Evolutionary conservation across 2,797 vertebrate species (phyloP).

Genomic region (Aldrovandia affinis): DNA sequence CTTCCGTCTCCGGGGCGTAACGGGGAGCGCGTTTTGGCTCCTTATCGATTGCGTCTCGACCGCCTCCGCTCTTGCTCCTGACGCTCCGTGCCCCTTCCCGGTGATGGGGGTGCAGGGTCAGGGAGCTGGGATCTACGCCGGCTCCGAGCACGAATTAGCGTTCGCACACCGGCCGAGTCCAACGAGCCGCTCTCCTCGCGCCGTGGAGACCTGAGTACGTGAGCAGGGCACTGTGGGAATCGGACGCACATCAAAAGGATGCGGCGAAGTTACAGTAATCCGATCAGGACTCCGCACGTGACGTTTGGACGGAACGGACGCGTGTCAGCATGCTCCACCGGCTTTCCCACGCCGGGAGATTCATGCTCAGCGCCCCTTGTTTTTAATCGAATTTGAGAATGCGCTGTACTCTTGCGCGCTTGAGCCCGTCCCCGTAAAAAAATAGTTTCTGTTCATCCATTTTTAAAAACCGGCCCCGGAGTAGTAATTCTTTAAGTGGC

Average conservation of each 20-base stretch:
- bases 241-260: background rate
- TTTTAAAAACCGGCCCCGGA: background rate
- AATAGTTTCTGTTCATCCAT: background rate
- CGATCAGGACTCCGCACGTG: background rate
- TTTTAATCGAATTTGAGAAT: constrained; percentile 8
- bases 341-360: background rate
- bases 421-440: background rate
- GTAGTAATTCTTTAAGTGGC: background rate
- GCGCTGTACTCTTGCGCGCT: background rate
- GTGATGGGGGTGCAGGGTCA: background rate
- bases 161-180: background rate
- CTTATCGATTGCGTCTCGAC: constrained; percentile 1
- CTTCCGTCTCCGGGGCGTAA: background rate
- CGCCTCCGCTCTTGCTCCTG: background rate
- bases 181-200: background rate
- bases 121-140: background rate
- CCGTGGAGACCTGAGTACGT: background rate
- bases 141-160: background rate
- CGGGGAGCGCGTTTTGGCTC: background rate
- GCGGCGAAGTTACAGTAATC: background rate
- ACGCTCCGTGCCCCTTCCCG: background rate
- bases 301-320: background rate
- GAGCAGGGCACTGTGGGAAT: background rate
- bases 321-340: background rate
- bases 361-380: background rate